phyloP scores from a whole-genome alignment of 2,113 vertebrate species.

The Piaya cayana region DNA sequence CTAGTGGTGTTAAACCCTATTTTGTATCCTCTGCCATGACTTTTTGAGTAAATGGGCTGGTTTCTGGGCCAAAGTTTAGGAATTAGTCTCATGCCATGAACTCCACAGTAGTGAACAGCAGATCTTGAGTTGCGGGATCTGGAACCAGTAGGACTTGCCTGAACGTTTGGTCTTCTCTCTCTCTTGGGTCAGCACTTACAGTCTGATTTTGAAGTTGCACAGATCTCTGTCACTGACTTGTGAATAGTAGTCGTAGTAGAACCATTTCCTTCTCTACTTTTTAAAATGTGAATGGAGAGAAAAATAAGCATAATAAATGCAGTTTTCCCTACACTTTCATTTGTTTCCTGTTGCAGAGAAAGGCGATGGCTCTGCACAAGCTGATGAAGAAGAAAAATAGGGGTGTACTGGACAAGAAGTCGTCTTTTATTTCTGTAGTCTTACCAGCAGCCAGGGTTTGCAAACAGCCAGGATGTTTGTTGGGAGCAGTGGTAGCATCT shows the following conservation, averaged over 20 bases:
- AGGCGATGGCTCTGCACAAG: neutral
- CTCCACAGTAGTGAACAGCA: neutral
- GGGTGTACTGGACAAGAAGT: neutral
- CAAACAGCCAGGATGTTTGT: neutral
- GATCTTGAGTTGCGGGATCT: neutral
- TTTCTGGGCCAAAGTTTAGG: neutral
- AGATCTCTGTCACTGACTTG: neutral
- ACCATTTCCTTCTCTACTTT: neutral
- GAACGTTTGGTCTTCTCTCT: neutral
- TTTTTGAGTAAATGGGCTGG: neutral
- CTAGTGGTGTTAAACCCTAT: neutral
- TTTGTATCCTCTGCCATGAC: neutral
- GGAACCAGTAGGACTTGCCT: neutral
- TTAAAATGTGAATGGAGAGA: neutral
- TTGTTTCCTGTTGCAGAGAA: neutral
- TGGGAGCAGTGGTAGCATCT: neutral
- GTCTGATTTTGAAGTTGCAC: neutral
- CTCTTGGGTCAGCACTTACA: neutral
- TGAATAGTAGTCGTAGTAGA: neutral
- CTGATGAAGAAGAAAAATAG: neutral
- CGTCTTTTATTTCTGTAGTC: neutral
- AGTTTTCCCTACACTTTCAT: neutral
- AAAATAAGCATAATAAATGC: neutral
- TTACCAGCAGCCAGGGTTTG: neutral
- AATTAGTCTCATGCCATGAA: neutral